Evolutionary conservation across 2,888 invertebrate species (phyloP), one percentile per base, ranked within the genome.

Genomic region (Aleiodes testaceus): DNA sequence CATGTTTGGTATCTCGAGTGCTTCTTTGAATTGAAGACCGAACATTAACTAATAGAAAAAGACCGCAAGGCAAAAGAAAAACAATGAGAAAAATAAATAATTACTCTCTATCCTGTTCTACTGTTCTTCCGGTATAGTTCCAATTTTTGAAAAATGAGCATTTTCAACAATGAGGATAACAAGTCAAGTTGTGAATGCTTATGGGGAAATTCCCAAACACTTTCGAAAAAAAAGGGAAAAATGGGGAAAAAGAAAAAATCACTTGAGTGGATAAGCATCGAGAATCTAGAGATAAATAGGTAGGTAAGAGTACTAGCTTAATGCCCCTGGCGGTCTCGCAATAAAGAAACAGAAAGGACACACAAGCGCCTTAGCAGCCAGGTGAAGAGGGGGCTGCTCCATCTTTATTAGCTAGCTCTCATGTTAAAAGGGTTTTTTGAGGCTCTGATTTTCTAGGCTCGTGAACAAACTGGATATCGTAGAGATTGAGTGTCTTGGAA

Each of bases 371-470:
- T 64, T 61, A 59, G 52, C 36, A 59, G 61, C 77, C 77, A 75
- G 77, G 73, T 77, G 77, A 68, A 66, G 73, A 53, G 63, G 65
- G 72, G 49, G 69, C 69, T 79, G 75, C 74, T 77, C 74, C 78
- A 73, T 69, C 75, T 79, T 79, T 81, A 82, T 82, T 81, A 80
- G 81, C 80, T 63, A 20, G 16, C n/a, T 44, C 45, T 73, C 74
- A 69, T 52, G 74, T 64, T 63, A 63, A 80, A 83, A 81, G 83
- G 84, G 82, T 82, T 80, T 77, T 72, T 75, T 45, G 76, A 5
- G 78, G 78, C 77, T n/a, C n/a, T n/a, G n/a, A 82, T 84, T 86
- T 85, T 86, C 84, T 82, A 83, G 84, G 79, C 78, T 83, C 79
- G 80, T 85, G 85, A 82, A 81, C 85, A 85, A 82, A 82, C 84